Evolutionary conservation across 2,797 vertebrate species (phyloP).

Genomic region (Sebastolobus altivelis): DNA sequence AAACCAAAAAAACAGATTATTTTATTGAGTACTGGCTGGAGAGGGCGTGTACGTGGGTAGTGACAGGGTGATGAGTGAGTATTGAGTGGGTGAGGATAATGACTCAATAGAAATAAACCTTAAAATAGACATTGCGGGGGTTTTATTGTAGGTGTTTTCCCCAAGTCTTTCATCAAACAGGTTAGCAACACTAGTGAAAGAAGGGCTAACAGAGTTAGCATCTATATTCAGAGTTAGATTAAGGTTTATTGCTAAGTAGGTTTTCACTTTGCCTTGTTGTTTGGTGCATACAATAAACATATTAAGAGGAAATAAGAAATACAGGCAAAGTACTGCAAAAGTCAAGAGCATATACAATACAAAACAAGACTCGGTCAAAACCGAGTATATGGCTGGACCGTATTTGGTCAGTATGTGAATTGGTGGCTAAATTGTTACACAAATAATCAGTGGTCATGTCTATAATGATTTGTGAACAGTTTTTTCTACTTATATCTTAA

Average conservation of each 20-base stretch:
- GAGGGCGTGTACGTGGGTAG: background rate
- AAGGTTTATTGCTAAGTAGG: background rate
- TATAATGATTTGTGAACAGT: too few relatives aligned
- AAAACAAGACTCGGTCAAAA: too few relatives aligned
- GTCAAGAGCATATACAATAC: too few relatives aligned
- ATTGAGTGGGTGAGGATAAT: background rate
- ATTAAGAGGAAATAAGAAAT: too few relatives aligned
- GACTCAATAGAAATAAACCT: background rate
- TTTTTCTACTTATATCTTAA: too few relatives aligned
- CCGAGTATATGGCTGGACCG: too few relatives aligned
- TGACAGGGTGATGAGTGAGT: slow-evolving; percentile 5
- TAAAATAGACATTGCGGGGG: background rate
- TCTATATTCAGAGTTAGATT: background rate
- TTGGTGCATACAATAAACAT: background rate
- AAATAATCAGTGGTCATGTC: too few relatives aligned
- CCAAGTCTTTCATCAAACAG: background rate
- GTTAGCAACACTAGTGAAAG: background rate
- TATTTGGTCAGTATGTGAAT: too few relatives aligned
- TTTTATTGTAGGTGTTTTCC: slow-evolving; percentile 4
- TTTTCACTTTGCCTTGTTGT: background rate
- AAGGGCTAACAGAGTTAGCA: background rate
- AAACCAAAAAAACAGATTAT: background rate
- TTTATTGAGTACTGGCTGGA: too few relatives aligned
- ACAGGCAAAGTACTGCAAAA: too few relatives aligned
- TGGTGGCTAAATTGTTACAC: too few relatives aligned